Base-by-base conservation (phyloP, 2,797 vertebrate species). In the Cottoperca gobio region DNA sequence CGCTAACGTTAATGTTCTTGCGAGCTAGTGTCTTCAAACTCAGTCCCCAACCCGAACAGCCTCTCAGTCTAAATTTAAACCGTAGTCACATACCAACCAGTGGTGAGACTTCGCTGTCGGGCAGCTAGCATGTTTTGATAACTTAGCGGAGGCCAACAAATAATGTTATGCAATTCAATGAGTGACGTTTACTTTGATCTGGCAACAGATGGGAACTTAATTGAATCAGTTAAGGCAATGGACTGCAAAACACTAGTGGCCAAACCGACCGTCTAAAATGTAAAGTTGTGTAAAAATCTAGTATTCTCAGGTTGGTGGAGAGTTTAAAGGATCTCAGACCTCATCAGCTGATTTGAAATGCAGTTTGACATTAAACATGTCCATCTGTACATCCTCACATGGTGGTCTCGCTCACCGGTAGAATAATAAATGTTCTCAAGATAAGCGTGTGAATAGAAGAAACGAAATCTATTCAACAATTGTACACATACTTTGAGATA, bases 401-500 rank as follows among this genome's bases (percentile, higher is more conserved):
- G 10, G 31, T 45, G 39, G n/a, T 24, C n/a, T 58, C 2, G 39
- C 9, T 45, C 5, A 58, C 19, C 17, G 46, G 31, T 45, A 39
- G 39, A 55, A 62, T 42, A 60, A 57, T 37, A 33, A 26, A 6
- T 58, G 10, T 2, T 33, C 10, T 54, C 8, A 58, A 50, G 26
- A 67, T 11, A 9, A 64, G 28, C 7, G 13, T 42, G 42, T 67
- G 24, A 65, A 42, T 42, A 66, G 42, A 26, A 46, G 50, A n/a
- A 42, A 14, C 5, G 42, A 46, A 11, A 14, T 8, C 4, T 21
- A 6, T 39, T 40, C 17, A 48, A 42, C 70, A 31, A 48, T 26
- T 61, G 24, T 48, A 53, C 13, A 73, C 16, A 42, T 33, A 50
- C 1, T 65, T 55, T 54, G 2, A 70, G 60, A 69, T 50, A 28